Percentiles rank a stretch among this genome's conserved stretches.
Evolutionary conservation across 2,113 vertebrate genomes (phyloP).

Genomic region (human (Homo sapiens)): DNA sequence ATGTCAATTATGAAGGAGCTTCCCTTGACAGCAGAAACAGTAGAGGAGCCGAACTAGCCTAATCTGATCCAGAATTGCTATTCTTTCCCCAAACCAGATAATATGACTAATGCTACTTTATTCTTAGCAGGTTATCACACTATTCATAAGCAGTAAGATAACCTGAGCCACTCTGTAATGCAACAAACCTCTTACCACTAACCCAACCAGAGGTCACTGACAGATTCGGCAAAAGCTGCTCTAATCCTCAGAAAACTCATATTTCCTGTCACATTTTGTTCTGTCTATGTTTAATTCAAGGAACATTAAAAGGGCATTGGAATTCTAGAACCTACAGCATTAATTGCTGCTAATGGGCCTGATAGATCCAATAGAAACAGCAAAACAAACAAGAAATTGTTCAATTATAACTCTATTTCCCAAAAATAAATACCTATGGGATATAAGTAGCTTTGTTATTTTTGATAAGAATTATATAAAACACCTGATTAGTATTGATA

Average conservation of each 20-base stretch:
- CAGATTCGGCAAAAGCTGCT: conserved; percentile 51
- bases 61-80: not conserved
- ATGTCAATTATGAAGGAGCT: not conserved
- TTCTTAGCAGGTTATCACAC: not conserved
- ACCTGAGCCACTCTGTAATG: not conserved
- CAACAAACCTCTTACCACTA: conserved; percentile 7
- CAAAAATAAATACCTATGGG: not conserved
- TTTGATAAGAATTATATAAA: not conserved
- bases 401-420: conserved; percentile 18
- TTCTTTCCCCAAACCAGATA: not conserved
- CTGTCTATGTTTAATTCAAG: conserved; percentile 54
- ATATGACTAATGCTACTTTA: conserved; percentile 1
- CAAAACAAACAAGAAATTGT: conserved; percentile 27
- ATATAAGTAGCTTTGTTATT: conserved; percentile 20
- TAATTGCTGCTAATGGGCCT: conserved; percentile 47
- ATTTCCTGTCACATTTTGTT: conserved; percentile 45
- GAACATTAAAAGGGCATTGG: conserved; percentile 54
- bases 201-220: conserved; percentile 40
- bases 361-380: conserved; percentile 6
- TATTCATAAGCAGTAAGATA: not conserved
- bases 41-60: too few species aligned
- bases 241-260: conserved; percentile 47
- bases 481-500: not conserved
- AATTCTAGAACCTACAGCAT: conserved; percentile 56
- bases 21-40: not conserved